Percentiles rank a stretch among this genome's conserved stretches.
Conservation (phyloP, 2,888 invertebrate species). For the Standfussiana lucernea region DNA sequence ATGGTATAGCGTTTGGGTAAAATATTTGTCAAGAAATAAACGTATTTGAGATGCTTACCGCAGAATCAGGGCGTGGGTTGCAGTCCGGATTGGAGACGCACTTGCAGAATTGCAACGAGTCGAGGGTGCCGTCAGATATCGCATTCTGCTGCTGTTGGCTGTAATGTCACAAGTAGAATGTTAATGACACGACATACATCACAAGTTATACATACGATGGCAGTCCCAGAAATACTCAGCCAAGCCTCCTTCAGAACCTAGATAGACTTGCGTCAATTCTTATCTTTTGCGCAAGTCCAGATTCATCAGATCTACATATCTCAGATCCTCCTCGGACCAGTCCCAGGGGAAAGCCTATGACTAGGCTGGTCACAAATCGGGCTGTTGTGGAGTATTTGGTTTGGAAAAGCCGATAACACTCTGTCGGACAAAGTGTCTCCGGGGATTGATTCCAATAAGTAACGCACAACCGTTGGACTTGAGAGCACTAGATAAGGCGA, state of each 20-base stretch:
- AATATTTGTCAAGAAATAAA: background rate
- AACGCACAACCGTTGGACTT: background rate
- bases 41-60: conserved; percentile 71
- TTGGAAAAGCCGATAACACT: background rate
- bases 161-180: background rate
- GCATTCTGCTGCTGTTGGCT: conserved; percentile 40
- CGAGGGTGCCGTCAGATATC: conserved; percentile 78
- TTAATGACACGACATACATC: background rate
- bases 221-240: background rate
- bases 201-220: background rate
- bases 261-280: background rate
- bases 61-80: conserved; percentile 72
- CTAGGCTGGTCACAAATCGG: background rate
- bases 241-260: no score
- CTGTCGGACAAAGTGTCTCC: background rate
- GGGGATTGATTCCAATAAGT: background rate
- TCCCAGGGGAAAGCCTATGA: no score
- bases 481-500: background rate
- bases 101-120: conserved; percentile 82
- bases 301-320: background rate
- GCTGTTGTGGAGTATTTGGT: background rate
- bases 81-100: conserved; percentile 80
- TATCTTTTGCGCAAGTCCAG: background rate
- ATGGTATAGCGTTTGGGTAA: background rate
- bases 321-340: background rate